These are phyloP conservation scores for Coleophora flavipennella DNA, from an alignment of 2,888 invertebrate genomes.

Conservation along the genomic window DNA sequence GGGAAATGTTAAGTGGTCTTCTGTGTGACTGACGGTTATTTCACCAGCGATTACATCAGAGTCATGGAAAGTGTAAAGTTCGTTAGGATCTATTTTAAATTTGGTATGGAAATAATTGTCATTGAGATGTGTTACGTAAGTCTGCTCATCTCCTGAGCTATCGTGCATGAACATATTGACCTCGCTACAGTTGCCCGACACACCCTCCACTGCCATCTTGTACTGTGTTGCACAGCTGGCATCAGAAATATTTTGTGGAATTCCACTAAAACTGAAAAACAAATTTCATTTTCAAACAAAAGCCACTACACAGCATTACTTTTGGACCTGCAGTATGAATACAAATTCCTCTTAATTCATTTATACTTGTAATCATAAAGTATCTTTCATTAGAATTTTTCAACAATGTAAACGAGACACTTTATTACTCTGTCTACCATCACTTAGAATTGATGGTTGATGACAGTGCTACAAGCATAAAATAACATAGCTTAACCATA, in stretches of 20 bases:
- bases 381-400: too few relatives aligned
- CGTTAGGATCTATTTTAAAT: constrained; percentile 68
- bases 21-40: constrained; percentile 64
- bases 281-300: too few relatives aligned
- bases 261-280: constrained; percentile 57
- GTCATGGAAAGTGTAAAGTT: constrained; percentile 66
- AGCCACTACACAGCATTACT: too few relatives aligned
- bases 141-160: constrained; percentile 54
- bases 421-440: too few relatives aligned
- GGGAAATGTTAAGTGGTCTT: constrained; percentile 52
- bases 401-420: too few relatives aligned
- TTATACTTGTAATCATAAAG: too few relatives aligned
- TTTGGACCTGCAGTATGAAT: too few relatives aligned
- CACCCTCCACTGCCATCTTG: constrained; percentile 64
- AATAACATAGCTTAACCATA: too few relatives aligned
- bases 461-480: too few relatives aligned
- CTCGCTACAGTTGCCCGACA: constrained; percentile 54
- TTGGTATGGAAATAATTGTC: constrained; percentile 61
- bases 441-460: too few relatives aligned
- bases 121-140: constrained; percentile 55
- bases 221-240: constrained; percentile 65
- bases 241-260: constrained; percentile 67
- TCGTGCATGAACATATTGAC: constrained; percentile 61
- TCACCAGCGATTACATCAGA: constrained; percentile 63
- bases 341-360: too few relatives aligned